A percentile compares a stretch with the other conserved stretches of the same genome.
Evolutionary conservation across 2,113 vertebrate genomes (phyloP).

Genomic region (Urocynchramus pylzowi): DNA sequence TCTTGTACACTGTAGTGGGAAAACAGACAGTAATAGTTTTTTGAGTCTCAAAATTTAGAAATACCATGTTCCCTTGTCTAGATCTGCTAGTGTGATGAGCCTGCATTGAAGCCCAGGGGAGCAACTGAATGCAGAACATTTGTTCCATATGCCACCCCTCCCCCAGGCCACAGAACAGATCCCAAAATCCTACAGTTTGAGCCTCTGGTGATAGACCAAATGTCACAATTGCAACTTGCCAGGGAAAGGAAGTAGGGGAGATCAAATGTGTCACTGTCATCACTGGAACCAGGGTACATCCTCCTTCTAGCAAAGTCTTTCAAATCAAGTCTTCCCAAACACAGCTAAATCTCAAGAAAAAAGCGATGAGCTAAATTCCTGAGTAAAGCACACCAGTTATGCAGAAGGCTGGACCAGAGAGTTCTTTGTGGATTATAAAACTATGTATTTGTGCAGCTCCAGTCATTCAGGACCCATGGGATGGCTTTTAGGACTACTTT

Average conservation of each 20-base stretch:
- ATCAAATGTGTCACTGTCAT: not conserved
- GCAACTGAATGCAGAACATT: constrained; percentile 26
- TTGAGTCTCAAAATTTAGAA: constrained; percentile 32
- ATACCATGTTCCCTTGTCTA: constrained; percentile 26
- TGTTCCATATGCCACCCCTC: constrained; percentile 43
- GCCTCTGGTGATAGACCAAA: constrained; percentile 15
- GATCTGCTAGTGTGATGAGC: constrained; percentile 29
- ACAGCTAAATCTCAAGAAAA: not conserved
- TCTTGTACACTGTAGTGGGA: not conserved
- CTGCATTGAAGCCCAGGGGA: not conserved
- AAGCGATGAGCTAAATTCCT: accelerated
- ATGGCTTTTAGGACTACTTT: not conserved
- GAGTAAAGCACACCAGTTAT: not conserved
- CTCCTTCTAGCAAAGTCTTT: not conserved
- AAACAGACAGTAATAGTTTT: constrained; percentile 29
- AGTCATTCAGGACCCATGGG: not conserved
- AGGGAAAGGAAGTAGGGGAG: not conserved
- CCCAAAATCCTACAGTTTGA: not conserved
- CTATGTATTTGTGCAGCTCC: not conserved
- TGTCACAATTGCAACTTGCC: not conserved
- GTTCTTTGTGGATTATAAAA: not conserved
- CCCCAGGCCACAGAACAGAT: constrained; percentile 1
- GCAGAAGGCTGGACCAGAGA: not conserved
- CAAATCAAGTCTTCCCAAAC: not conserved
- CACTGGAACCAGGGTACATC: not conserved